Percentiles rank a stretch among this genome's conserved stretches.
Conservation (phyloP, 1,140 invertebrate species). For the Neuroterus valhalla region DNA sequence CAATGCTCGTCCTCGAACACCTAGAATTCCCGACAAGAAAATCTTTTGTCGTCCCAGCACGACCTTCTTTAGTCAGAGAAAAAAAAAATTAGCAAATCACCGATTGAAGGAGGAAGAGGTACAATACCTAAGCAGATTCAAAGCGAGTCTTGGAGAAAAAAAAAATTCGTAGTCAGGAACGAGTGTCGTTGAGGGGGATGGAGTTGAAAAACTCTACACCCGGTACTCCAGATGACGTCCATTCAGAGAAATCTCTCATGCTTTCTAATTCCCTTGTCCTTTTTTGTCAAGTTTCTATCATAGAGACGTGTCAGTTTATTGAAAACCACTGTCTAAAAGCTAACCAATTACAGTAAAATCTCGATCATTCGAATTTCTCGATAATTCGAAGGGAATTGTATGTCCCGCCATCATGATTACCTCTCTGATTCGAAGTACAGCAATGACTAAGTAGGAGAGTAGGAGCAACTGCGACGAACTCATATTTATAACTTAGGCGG, state of each 20-base stretch:
- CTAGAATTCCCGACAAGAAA: constrained; percentile 5
- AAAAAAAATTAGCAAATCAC: constrained; percentile 21
- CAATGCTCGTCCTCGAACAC: constrained; percentile 34
- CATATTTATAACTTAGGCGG: no score
- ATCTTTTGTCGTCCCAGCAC: constrained; percentile 7
- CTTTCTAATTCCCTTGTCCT: neutral
- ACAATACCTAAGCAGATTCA: neutral
- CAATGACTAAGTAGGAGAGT: no score
- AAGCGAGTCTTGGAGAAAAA: neutral
- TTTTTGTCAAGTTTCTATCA: neutral
- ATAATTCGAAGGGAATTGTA: no score
- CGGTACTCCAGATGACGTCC: neutral
- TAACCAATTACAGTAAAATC: no score
- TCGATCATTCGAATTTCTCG: no score
- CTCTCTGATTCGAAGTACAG: no score
- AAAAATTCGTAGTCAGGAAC: neutral
- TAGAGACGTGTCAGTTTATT: no score
- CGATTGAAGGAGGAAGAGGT: neutral
- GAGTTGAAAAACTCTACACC: neutral
- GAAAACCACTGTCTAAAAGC: no score
- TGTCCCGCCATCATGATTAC: no score
- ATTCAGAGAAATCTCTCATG: neutral
- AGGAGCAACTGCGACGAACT: no score
- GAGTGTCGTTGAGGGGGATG: neutral
- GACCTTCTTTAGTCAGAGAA: neutral